Conservation (phyloP, 2,888 invertebrate species). For the Saturnia japonica region DNA sequence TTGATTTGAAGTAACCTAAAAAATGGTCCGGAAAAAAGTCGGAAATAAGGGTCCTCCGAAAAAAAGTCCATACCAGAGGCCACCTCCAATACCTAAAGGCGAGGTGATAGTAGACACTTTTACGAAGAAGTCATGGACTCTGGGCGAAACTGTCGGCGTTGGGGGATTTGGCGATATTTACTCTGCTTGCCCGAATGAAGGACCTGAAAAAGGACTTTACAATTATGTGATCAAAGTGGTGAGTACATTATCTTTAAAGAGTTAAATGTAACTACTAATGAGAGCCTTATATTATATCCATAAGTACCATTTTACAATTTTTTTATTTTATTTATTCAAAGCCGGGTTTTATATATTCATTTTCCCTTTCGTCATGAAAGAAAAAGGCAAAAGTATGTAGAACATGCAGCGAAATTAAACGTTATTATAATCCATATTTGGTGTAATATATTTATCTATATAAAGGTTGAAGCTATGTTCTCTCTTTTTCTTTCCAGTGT, state of each 20-base stretch:
- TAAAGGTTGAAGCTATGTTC: no score
- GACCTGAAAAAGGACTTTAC: conserved; percentile 35
- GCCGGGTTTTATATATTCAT: no score
- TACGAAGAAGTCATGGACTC: conserved; percentile 90
- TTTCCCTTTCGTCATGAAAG: no score
- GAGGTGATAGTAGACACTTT: conserved; percentile 88
- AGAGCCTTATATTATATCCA: no score
- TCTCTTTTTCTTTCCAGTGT: no score
- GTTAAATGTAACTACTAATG: no score
- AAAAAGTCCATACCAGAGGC: conserved; percentile 80
- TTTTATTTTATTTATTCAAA: no score
- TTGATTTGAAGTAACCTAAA: conserved; percentile 2
- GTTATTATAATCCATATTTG: no score
- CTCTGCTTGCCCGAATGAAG: conserved; percentile 84
- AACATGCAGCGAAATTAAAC: no score
- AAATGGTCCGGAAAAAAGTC: conserved; percentile 14
- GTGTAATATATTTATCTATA: no score
- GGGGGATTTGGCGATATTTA: conserved; percentile 98
- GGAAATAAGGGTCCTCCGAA: conserved; percentile 55
- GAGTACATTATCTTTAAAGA: conserved; percentile 50
- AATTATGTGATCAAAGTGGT: conserved; percentile 90
- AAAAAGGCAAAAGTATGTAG: no score
- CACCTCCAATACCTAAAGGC: conserved; percentile 88
- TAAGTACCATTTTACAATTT: no score
- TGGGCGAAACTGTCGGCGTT: conserved; percentile 93